Percentiles rank a stretch among this genome's conserved stretches.
These are phyloP conservation scores for Xestia rhomboidea DNA, from an alignment of 2,888 invertebrate species.

Conservation along the genomic window DNA sequence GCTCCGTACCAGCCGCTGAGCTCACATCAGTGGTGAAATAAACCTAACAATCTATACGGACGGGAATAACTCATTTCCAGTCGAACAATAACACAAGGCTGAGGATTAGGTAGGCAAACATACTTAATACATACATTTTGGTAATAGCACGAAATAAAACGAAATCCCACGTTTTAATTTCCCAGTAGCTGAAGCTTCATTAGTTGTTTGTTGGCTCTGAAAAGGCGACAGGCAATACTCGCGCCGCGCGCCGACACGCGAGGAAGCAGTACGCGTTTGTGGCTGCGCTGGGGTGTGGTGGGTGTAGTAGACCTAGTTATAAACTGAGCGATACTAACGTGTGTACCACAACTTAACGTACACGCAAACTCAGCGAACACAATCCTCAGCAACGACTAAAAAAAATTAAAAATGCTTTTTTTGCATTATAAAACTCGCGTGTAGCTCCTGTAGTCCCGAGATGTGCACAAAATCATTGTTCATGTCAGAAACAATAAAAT, in stretches of 20 bases:
- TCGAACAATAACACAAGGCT: neutral
- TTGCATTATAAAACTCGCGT: too few species aligned
- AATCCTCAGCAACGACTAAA: neutral
- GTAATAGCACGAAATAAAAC: neutral
- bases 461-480: neutral
- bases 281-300: neutral
- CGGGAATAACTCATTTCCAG: neutral
- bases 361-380: neutral
- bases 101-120: neutral
- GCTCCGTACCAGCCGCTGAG: neutral
- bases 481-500: neutral
- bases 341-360: neutral
- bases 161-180: neutral
- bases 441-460: too few species aligned
- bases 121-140: neutral
- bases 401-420: too few species aligned
- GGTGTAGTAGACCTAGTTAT: neutral
- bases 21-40: neutral
- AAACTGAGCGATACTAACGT: neutral
- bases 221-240: neutral
- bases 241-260: neutral
- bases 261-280: neutral
- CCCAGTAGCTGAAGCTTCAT: neutral
- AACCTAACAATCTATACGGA: neutral
- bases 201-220: constrained; percentile 4